Base-by-base conservation (phyloP, 2,113 vertebrate species). In the Phylloscopus trochilus region DNA sequence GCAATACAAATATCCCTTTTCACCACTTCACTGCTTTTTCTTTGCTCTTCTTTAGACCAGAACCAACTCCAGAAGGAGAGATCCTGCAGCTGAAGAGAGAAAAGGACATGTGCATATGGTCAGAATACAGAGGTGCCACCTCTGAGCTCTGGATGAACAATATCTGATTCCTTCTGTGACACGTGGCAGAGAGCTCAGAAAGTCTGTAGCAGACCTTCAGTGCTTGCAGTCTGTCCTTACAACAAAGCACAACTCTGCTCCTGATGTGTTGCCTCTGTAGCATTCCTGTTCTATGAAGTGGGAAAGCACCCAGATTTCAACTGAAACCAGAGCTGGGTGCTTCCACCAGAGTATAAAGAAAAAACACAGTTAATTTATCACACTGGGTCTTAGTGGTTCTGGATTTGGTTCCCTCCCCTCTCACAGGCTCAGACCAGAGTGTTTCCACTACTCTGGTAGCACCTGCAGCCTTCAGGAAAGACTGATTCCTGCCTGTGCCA, bases 151-250 rank as follows among this genome's bases (percentile, higher is more conserved):
- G 2, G 46, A 67, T 47, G 51, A 30, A 41, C 23, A 75, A 11
- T n/a, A 56, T 22, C 30, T 1, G 3, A 55, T 55, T 80, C 33
- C 43, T 80, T 90, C 31, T 41, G 16, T 39, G 46, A 35, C 52
- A 47, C 0, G 0, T 15, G 43, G 74, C 63, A 33, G 8, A 37
- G 52, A 11, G 47, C 79, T 95, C 46, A n/a, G 49, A 39, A 39
- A 60, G 49, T 28, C 30, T 76, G 69, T 18, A 66, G 62, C 28
- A 72, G 66, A 56, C 37, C 49, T 84, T 63, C 31, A 33, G 39
- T 24, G n/a, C 44, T 68, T 0, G 0, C 46, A 56, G 46, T 28
- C 49, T 3, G 1, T 64, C 49, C 23, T 52, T 20, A 37, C 27
- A 69, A 69, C 30, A 73, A 79, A 90, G 44, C 67, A 56, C 2